phyloP scores from a whole-genome alignment of 64 coral and sea anemone species.

The Acropora yongei region DNA sequence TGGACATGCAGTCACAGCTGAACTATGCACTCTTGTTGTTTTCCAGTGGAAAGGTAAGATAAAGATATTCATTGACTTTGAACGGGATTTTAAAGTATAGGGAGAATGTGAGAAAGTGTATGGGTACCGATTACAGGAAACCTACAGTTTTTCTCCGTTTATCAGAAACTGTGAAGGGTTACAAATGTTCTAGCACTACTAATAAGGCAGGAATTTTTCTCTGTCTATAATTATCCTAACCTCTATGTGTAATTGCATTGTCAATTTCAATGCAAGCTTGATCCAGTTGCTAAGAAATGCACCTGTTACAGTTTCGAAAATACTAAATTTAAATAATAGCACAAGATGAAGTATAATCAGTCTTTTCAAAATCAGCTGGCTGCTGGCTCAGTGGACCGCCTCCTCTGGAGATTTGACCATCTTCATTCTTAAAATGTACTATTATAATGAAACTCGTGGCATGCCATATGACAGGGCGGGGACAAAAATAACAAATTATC shows the following conservation, averaged over 20 bases:
- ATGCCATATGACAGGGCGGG: background rate
- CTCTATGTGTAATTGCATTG: background rate
- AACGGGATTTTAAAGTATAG: background rate
- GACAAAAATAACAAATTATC: background rate
- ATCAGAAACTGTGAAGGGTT: background rate
- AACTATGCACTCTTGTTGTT: too few relatives aligned
- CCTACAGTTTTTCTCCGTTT: background rate
- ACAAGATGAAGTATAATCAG: background rate
- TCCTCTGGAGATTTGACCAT: conserved; percentile 34
- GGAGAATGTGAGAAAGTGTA: background rate
- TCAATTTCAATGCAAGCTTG: background rate
- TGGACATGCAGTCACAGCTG: too few relatives aligned
- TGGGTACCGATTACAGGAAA: background rate
- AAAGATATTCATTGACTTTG: background rate
- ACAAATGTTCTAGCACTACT: background rate
- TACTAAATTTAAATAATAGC: background rate
- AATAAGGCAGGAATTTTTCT: background rate
- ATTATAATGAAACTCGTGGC: background rate
- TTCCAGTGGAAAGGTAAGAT: background rate
- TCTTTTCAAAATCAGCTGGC: conserved; percentile 33
- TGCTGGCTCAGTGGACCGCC: conserved; percentile 24
- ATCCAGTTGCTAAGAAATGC: background rate
- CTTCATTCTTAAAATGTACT: background rate
- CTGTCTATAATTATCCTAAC: background rate
- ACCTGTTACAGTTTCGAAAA: background rate